A percentile compares a stretch with the other conserved stretches of the same genome.
Conservation (phyloP, 1,140 invertebrate species). For the Agrypnia vestita region DNA sequence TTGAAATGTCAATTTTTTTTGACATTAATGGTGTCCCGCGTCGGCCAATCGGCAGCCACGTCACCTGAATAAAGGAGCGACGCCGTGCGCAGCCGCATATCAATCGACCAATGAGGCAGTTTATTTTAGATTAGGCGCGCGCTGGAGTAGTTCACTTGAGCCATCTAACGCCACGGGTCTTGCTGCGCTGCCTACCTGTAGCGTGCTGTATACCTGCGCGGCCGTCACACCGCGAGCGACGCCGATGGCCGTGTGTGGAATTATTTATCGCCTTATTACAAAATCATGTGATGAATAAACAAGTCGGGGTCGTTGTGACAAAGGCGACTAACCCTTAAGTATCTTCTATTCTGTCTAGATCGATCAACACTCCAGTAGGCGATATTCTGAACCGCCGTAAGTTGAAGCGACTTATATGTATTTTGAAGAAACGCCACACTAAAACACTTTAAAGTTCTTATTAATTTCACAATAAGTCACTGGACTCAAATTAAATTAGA, state of each 20-base stretch:
- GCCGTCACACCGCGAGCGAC: slow-evolving; percentile 16
- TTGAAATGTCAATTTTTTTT: too few species aligned
- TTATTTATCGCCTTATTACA: slow-evolving; percentile 47
- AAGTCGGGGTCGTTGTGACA: slow-evolving; percentile 41
- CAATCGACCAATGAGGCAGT: slow-evolving; percentile 44
- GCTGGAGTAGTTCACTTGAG: slow-evolving; percentile 1
- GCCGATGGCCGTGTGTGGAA: slow-evolving; percentile 23
- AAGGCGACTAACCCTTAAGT: slow-evolving; percentile 29
- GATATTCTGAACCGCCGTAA: neutral
- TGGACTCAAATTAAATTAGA: too few species aligned
- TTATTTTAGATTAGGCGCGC: slow-evolving; percentile 45
- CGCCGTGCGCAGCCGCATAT: slow-evolving; percentile 34
- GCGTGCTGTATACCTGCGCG: neutral
- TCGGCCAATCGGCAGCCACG: slow-evolving; percentile 4
- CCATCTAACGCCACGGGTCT: slow-evolving; percentile 16
- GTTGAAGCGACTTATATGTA: neutral
- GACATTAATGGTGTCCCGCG: neutral
- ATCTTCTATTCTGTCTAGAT: slow-evolving; percentile 25
- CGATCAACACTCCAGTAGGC: neutral
- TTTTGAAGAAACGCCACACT: too few species aligned
- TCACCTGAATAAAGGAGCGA: slow-evolving; percentile 41
- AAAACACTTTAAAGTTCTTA: too few species aligned
- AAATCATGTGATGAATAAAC: slow-evolving; percentile 26
- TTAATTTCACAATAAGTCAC: too few species aligned
- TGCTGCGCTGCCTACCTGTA: neutral